Evolutionary conservation across 1,140 invertebrate species (phyloP).

Genomic region (Pteromalus puparum): DNA sequence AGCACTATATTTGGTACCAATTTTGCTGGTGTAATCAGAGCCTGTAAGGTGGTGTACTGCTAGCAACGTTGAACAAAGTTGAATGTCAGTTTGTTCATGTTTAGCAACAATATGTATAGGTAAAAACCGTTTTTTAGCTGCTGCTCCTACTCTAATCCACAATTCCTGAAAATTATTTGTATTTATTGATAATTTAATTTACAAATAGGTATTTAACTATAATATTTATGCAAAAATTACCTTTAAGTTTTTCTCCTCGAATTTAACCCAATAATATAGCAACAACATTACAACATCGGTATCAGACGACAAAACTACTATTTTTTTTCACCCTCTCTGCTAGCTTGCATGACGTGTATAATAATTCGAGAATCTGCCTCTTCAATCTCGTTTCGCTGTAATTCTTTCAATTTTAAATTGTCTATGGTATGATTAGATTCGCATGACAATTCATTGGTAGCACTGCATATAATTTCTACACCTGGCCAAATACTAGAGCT

Average conservation of each 20-base stretch:
- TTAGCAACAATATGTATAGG: constrained; percentile 9
- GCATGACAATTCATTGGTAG: not conserved
- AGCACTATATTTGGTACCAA: too few relatives aligned
- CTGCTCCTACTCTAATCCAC: not conserved
- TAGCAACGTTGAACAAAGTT: constrained; percentile 14
- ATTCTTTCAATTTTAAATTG: not conserved
- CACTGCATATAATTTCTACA: constrained; percentile 13
- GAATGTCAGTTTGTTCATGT: constrained; percentile 12
- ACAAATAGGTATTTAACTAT: not conserved
- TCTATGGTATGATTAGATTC: not conserved
- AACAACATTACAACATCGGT: too few relatives aligned
- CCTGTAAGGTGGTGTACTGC: not conserved
- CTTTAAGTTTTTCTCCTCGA: too few relatives aligned
- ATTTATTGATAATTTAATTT: not conserved
- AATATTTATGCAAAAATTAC: not conserved
- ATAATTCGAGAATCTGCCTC: constrained; percentile 25
- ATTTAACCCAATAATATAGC: too few relatives aligned
- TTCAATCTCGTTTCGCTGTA: constrained; percentile 22
- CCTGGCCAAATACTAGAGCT: not conserved
- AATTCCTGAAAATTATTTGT: not conserved
- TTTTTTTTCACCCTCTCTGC: too few relatives aligned
- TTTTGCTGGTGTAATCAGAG: too few relatives aligned
- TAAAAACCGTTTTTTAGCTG: not conserved
- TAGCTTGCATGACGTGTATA: not conserved
- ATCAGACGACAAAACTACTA: too few relatives aligned